Conservation (phyloP, 1,140 invertebrate species). For the Cydia splendana region DNA sequence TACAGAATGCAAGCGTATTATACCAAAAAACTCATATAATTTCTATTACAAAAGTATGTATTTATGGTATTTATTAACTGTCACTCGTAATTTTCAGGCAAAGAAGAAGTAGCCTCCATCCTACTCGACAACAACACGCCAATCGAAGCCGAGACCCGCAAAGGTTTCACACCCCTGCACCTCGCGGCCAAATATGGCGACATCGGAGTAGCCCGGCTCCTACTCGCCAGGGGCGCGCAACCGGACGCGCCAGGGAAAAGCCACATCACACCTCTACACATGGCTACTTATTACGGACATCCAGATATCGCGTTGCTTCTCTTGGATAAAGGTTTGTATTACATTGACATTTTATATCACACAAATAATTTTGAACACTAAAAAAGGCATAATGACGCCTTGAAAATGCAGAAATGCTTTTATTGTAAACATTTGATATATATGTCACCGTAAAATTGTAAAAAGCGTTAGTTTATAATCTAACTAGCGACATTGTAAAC, state of each 20-base stretch:
- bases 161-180: slow-evolving; percentile 98
- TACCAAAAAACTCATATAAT: not conserved
- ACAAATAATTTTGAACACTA: not conserved
- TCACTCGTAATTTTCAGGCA: slow-evolving; percentile 69
- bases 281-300: slow-evolving; percentile 98
- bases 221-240: slow-evolving; percentile 92
- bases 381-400: slow-evolving; percentile 6
- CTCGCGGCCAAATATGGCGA: slow-evolving; percentile 98
- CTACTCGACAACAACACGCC: slow-evolving; percentile 97
- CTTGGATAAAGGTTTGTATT: slow-evolving; percentile 87
- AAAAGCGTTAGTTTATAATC: no score
- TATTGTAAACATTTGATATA: not conserved
- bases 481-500: no score
- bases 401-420: not conserved
- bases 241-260: slow-evolving; percentile 98
- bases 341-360: not conserved
- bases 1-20: slow-evolving; percentile 36
- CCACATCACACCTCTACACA: slow-evolving; percentile 97
- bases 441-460: no score
- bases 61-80: not conserved
- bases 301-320: slow-evolving; percentile 94
- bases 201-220: slow-evolving; percentile 92
- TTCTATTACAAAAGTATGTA: no score
- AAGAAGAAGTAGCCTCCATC: slow-evolving; percentile 89
- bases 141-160: slow-evolving; percentile 94